These are phyloP conservation scores for Drosophila ambigua DNA, from an alignment of 1,140 invertebrate genomes.

Conservation along the genomic window DNA sequence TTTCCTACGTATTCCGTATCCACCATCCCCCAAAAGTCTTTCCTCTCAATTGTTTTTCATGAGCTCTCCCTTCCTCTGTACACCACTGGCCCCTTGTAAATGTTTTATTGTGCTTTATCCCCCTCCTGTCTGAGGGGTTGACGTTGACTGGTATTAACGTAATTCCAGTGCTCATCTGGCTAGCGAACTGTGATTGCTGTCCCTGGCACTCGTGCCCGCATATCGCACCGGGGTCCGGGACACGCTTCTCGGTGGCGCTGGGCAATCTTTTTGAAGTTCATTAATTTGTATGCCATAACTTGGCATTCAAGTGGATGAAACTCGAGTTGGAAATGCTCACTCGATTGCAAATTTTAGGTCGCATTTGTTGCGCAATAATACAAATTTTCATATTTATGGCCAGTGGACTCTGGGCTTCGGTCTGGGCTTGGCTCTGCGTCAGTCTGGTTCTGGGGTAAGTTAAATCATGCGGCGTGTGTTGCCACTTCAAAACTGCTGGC, in stretches of 20 bases:
- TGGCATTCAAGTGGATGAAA: slow-evolving; percentile 41
- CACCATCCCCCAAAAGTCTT: too few relatives aligned
- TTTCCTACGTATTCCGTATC: slow-evolving; percentile 23
- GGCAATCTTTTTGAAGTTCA: slow-evolving; percentile 61
- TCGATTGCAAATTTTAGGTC: slow-evolving; percentile 70
- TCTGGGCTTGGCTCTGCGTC: too few relatives aligned
- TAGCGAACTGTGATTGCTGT: slow-evolving; percentile 54
- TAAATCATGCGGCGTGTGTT: slow-evolving; percentile 55
- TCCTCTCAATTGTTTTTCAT: slow-evolving; percentile 54
- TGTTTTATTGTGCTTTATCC: slow-evolving; percentile 52
- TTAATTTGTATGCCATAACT: slow-evolving; percentile 74
- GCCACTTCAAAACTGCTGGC: slow-evolving; percentile 45
- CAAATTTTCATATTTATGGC: slow-evolving; percentile 67
- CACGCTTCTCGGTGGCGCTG: background rate
- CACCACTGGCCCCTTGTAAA: slow-evolving; percentile 19
- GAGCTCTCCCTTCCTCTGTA: background rate
- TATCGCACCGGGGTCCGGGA: too few relatives aligned
- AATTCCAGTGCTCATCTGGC: slow-evolving; percentile 67
- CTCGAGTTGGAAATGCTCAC: slow-evolving; percentile 30
- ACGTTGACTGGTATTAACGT: slow-evolving; percentile 60
- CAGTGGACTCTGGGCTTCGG: slow-evolving; percentile 15
- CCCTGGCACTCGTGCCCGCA: background rate
- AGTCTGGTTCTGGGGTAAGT: background rate
- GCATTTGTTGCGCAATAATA: slow-evolving; percentile 61
- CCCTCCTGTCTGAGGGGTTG: slow-evolving; percentile 4